Base-by-base conservation (phyloP, 2,888 invertebrate species). In the Pinctada fucata region DNA sequence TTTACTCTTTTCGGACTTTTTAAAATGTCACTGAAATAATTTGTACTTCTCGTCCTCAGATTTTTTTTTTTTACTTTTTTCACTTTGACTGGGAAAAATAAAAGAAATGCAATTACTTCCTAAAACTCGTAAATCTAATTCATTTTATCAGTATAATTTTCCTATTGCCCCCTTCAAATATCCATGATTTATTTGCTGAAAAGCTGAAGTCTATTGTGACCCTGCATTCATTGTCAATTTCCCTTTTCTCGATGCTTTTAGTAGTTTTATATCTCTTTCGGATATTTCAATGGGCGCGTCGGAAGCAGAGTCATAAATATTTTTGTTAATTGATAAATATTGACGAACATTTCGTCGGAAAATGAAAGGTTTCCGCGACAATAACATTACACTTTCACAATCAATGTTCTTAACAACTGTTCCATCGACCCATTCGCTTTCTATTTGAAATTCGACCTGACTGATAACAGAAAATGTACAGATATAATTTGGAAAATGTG, bases 321-420 rank as follows among this genome's bases (percentile, higher is more conserved):
- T 47, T 64, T 48, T 13, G 65, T 16, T 74, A 74, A 74, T 74
- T 74, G 78, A 74, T 74, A 78, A 69, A 78, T 78, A 78, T 78
- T 78, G 78, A 78, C 78, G 69, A 66, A 74, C 70, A 69, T 73
- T 78, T 74, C 68, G 70, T 63, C 67, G 65, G 70, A 74, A 78
- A 69, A 58, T 70, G 78, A 78, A 78, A 78, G 69, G 69, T 69
- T 74, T 78, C 74, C 74, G 73, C 47, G 69, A 51, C 49, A 45
- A n/a, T 51, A 52, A 70, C 69, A 74, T 65, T 69, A 78, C 66
- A 78, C 78, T 78, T 78, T 78, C 78, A 74, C 70, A 78, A 78
- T 75, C 74, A 74, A 74, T 74, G 48, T 10, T 68, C 47, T 16
- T 68, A 45, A n/a, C 64, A 63, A 16, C 48, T 48, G 63, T 64